phyloP scores from a whole-genome alignment of 2,113 vertebrate species.

The Ursus arctos region DNA sequence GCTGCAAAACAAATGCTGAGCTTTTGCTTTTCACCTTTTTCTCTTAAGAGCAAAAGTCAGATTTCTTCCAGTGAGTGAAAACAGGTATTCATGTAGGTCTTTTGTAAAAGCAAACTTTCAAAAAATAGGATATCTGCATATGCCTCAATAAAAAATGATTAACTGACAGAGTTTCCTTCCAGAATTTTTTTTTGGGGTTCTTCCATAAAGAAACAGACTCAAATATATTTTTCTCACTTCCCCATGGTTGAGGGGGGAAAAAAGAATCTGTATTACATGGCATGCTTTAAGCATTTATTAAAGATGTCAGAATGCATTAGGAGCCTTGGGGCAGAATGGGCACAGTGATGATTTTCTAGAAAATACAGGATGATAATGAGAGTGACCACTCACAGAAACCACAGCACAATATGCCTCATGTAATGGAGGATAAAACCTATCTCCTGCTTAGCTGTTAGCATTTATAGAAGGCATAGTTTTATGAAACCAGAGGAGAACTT shows the following conservation, averaged over 20 bases:
- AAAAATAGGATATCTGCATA: background rate
- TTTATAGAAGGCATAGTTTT: background rate
- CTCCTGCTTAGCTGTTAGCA: background rate
- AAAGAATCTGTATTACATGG: background rate
- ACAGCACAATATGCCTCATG: background rate
- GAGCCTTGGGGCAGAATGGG: background rate
- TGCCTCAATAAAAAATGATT: conserved; percentile 4
- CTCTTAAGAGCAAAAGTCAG: background rate
- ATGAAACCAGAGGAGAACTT: conserved; percentile 5
- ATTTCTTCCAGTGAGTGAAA: background rate
- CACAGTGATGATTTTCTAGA: conserved; percentile 32
- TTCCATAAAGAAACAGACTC: conserved; percentile 22
- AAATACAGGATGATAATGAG: conserved; percentile 19
- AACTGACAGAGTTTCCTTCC: conserved; percentile 12
- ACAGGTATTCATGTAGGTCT: background rate
- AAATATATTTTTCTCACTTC: conserved; percentile 44
- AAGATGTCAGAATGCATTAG: conserved; percentile 53
- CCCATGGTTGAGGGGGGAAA: background rate
- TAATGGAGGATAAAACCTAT: background rate
- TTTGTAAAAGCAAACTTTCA: background rate
- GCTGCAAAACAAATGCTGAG: background rate
- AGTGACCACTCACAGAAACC: background rate
- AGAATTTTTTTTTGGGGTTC: conserved; percentile 33
- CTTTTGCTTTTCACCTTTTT: background rate
- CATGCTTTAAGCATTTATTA: conserved; percentile 49